phyloP scores from a whole-genome alignment of 2,797 vertebrate species.

The Microcaecilia unicolor region DNA sequence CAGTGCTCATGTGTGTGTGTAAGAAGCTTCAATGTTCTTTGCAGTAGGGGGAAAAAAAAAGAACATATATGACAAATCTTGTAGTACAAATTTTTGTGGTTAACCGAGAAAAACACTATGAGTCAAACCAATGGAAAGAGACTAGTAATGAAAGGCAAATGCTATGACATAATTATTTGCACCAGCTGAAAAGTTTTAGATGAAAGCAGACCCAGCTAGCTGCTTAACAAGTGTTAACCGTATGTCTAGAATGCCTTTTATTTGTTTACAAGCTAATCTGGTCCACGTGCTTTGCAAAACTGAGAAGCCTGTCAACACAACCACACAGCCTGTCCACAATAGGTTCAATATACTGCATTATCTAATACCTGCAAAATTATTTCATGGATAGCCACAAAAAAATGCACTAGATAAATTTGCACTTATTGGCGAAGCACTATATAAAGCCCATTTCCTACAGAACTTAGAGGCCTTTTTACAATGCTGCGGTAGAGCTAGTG shows the following conservation, averaged over 20 bases:
- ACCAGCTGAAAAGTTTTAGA: conserved; percentile 58
- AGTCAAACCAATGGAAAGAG: conserved; percentile 63
- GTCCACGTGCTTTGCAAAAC: conserved; percentile 55
- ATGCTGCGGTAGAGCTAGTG: too few relatives aligned
- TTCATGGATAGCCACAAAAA: too few relatives aligned
- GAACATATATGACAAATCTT: conserved; percentile 61
- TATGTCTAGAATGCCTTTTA: conserved; percentile 48
- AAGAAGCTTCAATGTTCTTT: too few relatives aligned
- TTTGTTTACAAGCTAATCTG: conserved; percentile 66
- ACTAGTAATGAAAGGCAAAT: conserved; percentile 73
- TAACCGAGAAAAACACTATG: conserved; percentile 59
- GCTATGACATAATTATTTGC: conserved; percentile 71
- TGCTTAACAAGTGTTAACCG: conserved; percentile 67
- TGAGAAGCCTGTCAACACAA: conserved; percentile 31
- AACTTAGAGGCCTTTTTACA: too few relatives aligned
- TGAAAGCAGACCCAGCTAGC: conserved; percentile 60
- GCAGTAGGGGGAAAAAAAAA: too few relatives aligned
- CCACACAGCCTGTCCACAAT: too few relatives aligned
- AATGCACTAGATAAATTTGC: too few relatives aligned
- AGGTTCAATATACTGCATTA: too few relatives aligned
- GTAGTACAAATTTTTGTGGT: conserved; percentile 71
- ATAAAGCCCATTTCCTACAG: too few relatives aligned
- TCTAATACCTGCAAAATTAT: too few relatives aligned
- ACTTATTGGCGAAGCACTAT: too few relatives aligned
- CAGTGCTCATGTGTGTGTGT: too few relatives aligned